Evolutionary conservation across 2,888 invertebrate genomes (phyloP), one percentile per base, ranked within the genome.

Genomic region (Hirtodrosophila trivittata): DNA sequence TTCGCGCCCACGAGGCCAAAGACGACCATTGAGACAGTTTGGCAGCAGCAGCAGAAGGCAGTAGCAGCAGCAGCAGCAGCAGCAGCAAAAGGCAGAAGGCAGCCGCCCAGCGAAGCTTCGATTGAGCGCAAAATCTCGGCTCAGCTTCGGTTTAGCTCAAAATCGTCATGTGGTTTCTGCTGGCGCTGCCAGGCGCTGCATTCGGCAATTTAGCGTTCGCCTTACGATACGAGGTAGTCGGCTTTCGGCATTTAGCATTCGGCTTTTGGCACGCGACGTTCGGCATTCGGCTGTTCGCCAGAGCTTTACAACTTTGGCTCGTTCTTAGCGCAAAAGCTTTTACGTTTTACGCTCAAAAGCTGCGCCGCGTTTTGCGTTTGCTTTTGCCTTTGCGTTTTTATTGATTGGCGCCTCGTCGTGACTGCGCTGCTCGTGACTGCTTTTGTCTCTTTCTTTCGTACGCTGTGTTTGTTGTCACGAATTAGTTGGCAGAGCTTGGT

Each of bases 1-100:
- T 89, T 88, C 75, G 76, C 63, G 64, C 60, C 78, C 85, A 85
- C 78, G 82, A 81, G 80, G 84, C 84, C 72, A 59, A 28, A n/a
- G 13, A 41, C 13, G 38, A 52, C 69, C 75, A 85, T 71, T 78
- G 72, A 68, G 68, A 74, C 75, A 41, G 55, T 74, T 73, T 69
- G 66, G 55, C 73, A 66, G 59, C 58, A 62, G 51, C 47, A 50
- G 47, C 35, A 28, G 26, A 9, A 12, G 10, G 4, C 32, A n/a
- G n/a, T n/a, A n/a, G n/a, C n/a, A n/a, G n/a, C n/a, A n/a, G n/a
- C n/a, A n/a, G n/a, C n/a, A n/a, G n/a, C n/a, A n/a, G n/a, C n/a
- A n/a, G n/a, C n/a, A n/a, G n/a, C n/a, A n/a, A n/a, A n/a, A n/a
- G n/a, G n/a, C n/a, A n/a, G n/a, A 32, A 32, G 4, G 32, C 32